Evolutionary conservation across 2,797 vertebrate species (phyloP).

Genomic region (Xerus rutilus): DNA sequence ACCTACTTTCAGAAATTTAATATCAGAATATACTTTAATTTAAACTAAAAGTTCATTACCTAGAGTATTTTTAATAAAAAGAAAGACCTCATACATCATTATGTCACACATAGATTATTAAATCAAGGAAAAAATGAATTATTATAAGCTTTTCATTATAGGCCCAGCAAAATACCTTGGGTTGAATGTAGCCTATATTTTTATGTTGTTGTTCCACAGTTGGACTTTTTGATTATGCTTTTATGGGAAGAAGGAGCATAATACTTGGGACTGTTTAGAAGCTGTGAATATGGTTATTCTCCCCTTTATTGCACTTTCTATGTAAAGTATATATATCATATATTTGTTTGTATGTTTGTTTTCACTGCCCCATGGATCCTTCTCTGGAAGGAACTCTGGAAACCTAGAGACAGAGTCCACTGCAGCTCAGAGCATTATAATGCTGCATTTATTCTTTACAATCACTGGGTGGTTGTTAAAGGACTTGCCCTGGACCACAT

Average conservation of each 20-base stretch:
- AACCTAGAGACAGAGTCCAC: not conserved
- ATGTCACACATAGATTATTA: conserved; percentile 44
- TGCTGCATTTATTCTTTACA: accelerated
- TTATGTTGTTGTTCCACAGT: not conserved
- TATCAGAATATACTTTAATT: conserved; percentile 57
- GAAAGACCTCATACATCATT: conserved; percentile 56
- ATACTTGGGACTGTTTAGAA: not conserved
- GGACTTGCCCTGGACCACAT: not conserved
- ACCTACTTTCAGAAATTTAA: conserved; percentile 45
- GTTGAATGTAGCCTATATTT: conserved; percentile 5
- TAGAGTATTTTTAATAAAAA: conserved; percentile 4
- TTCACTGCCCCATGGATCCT: not conserved
- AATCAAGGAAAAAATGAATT: conserved; percentile 41
- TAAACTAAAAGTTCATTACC: conserved; percentile 61
- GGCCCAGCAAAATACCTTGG: not conserved
- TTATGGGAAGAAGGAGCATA: not conserved
- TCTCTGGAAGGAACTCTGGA: not conserved
- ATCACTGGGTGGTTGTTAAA: not conserved
- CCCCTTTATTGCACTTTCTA: not conserved
- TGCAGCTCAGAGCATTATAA: accelerated
- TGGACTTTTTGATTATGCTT: conserved; percentile 12
- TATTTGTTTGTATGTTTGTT: not conserved
- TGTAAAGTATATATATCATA: not conserved
- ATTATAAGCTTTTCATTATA: conserved; percentile 24
- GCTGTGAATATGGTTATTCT: not conserved